These are phyloP conservation scores for Tholera decimalis DNA, from an alignment of 2,888 invertebrate species.

Conservation along the genomic window DNA sequence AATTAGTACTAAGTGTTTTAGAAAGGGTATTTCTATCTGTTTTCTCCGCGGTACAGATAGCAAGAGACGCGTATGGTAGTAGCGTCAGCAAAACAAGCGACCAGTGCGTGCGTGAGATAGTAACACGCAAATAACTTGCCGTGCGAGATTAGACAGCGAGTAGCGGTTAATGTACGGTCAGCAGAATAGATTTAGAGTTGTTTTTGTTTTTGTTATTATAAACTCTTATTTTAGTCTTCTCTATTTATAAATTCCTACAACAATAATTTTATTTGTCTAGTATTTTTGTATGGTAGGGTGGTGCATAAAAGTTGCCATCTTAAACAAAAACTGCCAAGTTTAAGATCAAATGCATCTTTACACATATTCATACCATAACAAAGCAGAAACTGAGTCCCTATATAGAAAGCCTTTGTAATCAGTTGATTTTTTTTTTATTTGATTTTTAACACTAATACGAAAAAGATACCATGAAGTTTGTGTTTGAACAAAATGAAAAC, in stretches of 20 bases:
- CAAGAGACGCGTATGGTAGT: slow-evolving; percentile 69
- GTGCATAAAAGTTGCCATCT: too few relatives aligned
- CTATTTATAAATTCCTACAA: background rate
- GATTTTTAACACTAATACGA: too few relatives aligned
- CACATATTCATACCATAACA: too few relatives aligned
- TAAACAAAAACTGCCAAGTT: too few relatives aligned
- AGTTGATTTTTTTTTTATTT: too few relatives aligned
- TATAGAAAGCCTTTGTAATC: too few relatives aligned
- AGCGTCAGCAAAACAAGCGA: slow-evolving; percentile 70
- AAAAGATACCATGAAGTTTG: too few relatives aligned
- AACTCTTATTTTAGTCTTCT: too few relatives aligned
- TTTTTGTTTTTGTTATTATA: slow-evolving; percentile 28
- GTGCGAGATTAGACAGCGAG: slow-evolving; percentile 70
- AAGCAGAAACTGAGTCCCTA: too few relatives aligned
- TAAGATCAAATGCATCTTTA: too few relatives aligned
- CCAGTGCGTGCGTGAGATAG: slow-evolving; percentile 72
- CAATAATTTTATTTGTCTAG: background rate
- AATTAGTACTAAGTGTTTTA: slow-evolving; percentile 64
- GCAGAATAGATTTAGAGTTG: slow-evolving; percentile 56
- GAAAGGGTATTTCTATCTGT: slow-evolving; percentile 66
- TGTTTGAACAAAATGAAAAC: too few relatives aligned
- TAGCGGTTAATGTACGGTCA: slow-evolving; percentile 69
- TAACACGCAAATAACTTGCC: slow-evolving; percentile 73
- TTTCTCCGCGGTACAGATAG: slow-evolving; percentile 63
- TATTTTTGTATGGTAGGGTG: too few relatives aligned